phyloP scores from a whole-genome alignment of 2,113 vertebrate species.

The Xiphias gladius region DNA sequence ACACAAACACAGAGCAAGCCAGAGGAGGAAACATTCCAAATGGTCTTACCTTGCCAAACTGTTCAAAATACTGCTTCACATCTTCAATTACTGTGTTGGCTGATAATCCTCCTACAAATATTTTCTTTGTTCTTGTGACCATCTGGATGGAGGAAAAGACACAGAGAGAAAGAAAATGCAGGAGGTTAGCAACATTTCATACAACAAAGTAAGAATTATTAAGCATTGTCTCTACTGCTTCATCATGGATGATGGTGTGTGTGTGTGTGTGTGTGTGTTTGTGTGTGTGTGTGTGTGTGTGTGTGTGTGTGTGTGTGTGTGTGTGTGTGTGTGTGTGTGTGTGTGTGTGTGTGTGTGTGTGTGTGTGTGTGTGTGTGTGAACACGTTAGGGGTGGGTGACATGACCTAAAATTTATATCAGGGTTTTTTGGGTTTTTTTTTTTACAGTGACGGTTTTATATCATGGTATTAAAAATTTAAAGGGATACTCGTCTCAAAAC shows the following conservation, averaged over 20 bases:
- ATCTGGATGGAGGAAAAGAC: constrained; percentile 86
- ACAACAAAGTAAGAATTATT: neutral
- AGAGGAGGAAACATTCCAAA: neutral
- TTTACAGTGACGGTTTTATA: too few species aligned
- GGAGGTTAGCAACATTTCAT: neutral
- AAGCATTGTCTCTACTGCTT: neutral
- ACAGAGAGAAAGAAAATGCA: neutral
- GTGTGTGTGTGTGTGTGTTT: too few species aligned
- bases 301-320: too few species aligned
- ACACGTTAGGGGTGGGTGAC: too few species aligned
- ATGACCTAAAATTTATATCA: too few species aligned
- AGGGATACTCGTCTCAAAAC: too few species aligned
- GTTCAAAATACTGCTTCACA: constrained; percentile 99
- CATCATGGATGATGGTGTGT: neutral
- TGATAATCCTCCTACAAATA: constrained; percentile 98
- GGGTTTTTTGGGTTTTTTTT: too few species aligned
- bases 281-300: too few species aligned
- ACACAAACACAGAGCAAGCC: neutral
- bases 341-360: too few species aligned
- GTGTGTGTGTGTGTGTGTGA: too few species aligned
- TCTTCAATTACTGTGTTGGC: constrained; percentile 99
- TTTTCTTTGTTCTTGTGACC: constrained; percentile 99
- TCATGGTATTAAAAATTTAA: too few species aligned
- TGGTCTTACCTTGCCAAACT: constrained; percentile 96
- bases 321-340: too few species aligned